phyloP scores from a whole-genome alignment of 2,797 vertebrate genomes.

The Distichodus sexfasciatus region DNA sequence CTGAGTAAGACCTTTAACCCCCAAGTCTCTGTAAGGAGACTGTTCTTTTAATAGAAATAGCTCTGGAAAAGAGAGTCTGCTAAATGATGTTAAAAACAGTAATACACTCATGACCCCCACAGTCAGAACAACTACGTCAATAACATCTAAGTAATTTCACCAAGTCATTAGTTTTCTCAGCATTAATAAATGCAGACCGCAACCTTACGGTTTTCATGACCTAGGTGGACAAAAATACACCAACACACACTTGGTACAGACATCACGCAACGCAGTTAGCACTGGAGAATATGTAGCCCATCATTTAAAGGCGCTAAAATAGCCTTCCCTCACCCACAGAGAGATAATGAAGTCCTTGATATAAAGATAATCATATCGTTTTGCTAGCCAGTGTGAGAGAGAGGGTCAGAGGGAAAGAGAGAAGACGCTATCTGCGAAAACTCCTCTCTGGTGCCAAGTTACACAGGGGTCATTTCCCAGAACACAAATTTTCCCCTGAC shows the following conservation, averaged over 20 bases:
- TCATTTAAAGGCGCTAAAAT: too few species aligned
- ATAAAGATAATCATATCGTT: slow-evolving; percentile 59
- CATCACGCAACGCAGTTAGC: too few species aligned
- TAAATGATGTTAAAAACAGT: neutral
- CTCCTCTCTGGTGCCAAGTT: slow-evolving; percentile 17
- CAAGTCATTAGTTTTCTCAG: too few species aligned
- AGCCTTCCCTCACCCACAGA: slow-evolving; percentile 60
- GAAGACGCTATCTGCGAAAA: slow-evolving; percentile 32
- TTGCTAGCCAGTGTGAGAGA: slow-evolving; percentile 42
- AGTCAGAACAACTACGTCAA: too few species aligned
- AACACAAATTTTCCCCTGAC: slow-evolving; percentile 9
- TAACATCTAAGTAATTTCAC: too few species aligned
- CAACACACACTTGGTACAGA: too few species aligned
- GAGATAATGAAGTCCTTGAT: slow-evolving; percentile 59
- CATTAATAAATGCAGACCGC: too few species aligned
- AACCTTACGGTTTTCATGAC: neutral
- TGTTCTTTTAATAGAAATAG: too few species aligned
- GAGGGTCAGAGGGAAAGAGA: slow-evolving; percentile 19
- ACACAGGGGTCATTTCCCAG: slow-evolving; percentile 20
- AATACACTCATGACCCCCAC: neutral
- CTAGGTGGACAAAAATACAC: neutral
- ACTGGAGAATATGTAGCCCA: too few species aligned
- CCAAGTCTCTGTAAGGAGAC: too few species aligned
- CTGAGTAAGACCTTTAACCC: too few species aligned
- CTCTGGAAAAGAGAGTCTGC: too few species aligned